Evolutionary conservation across 2,888 invertebrate species (phyloP).

Genomic region (Zygaena filipendulae): DNA sequence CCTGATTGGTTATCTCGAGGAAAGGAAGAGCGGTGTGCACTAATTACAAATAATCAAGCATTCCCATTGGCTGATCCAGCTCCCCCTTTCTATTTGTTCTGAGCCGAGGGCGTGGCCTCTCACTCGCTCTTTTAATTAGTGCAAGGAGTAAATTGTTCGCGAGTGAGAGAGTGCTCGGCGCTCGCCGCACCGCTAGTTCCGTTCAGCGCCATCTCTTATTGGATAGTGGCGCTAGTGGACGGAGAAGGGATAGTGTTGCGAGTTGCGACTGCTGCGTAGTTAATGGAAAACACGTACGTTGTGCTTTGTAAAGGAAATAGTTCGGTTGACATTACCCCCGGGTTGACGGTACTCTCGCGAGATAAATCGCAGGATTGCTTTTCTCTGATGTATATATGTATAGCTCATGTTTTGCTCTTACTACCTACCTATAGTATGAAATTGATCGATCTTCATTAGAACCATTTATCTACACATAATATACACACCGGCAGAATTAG

Average conservation of each 20-base stretch:
- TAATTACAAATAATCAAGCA: slow-evolving; percentile 69
- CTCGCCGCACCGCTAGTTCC: no score
- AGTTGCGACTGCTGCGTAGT: slow-evolving; percentile 59
- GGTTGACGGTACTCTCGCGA: no score
- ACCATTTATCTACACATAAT: no score
- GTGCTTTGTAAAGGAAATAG: slow-evolving; percentile 56
- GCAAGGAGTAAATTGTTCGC: slow-evolving; percentile 69
- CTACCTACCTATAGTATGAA: no score
- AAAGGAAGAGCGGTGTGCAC: slow-evolving; percentile 57
- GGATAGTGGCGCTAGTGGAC: slow-evolving; percentile 52
- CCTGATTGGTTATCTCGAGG: slow-evolving; percentile 59
- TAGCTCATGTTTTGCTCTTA: no score
- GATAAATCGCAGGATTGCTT: no score
- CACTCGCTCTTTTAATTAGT: slow-evolving; percentile 69
- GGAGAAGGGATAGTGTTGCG: slow-evolving; percentile 35
- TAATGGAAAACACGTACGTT: slow-evolving; percentile 63
- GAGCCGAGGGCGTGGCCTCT: slow-evolving; percentile 55
- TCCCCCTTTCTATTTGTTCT: slow-evolving; percentile 66
- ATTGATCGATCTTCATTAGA: no score
- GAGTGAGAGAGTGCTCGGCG: slow-evolving; percentile 51
- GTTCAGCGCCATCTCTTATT: slow-evolving; percentile 61
- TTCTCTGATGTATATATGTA: no score
- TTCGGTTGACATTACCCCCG: slow-evolving; percentile 54
- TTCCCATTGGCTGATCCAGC: slow-evolving; percentile 47
- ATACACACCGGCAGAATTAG: no score